phyloP scores from a whole-genome alignment of 2,113 vertebrate genomes.

The Eclectus roratus region DNA sequence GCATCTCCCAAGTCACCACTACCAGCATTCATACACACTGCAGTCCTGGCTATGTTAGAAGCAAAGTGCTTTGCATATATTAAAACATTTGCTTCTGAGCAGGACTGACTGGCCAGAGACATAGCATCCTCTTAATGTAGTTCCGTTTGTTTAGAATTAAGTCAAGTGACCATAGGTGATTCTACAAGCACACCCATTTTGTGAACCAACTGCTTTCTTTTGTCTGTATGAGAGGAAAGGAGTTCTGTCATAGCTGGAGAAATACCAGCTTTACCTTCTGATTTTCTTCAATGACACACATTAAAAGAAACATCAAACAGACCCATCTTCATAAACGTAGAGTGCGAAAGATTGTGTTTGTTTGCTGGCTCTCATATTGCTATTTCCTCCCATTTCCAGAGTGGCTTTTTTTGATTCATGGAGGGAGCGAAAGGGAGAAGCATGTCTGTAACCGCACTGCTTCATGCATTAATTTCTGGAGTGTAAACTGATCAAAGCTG shows the following conservation, averaged over 20 bases:
- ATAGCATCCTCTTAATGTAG: not conserved
- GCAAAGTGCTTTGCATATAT: not conserved
- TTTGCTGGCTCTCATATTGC: not conserved
- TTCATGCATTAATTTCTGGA: not conserved
- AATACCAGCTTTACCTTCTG: not conserved
- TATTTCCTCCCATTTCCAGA: not conserved
- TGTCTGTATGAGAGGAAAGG: not conserved
- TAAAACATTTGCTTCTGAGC: not conserved
- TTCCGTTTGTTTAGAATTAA: not conserved
- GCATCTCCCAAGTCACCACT: not conserved
- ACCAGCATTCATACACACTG: not conserved
- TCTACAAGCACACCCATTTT: accelerated
- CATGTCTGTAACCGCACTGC: not conserved
- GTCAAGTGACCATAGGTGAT: not conserved
- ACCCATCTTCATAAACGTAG: not conserved
- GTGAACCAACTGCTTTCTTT: not conserved
- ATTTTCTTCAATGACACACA: not conserved
- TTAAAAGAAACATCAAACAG: not conserved
- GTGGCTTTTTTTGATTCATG: not conserved
- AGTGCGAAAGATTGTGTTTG: not conserved
- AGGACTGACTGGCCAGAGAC: not conserved
- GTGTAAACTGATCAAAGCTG: not conserved
- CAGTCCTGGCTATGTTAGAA: not conserved
- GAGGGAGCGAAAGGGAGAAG: not conserved
- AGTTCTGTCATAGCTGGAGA: not conserved